A percentile compares a stretch with the other conserved stretches of the same genome.
Conservation (phyloP, 2,888 invertebrate species). For the Bombylius discolor region DNA sequence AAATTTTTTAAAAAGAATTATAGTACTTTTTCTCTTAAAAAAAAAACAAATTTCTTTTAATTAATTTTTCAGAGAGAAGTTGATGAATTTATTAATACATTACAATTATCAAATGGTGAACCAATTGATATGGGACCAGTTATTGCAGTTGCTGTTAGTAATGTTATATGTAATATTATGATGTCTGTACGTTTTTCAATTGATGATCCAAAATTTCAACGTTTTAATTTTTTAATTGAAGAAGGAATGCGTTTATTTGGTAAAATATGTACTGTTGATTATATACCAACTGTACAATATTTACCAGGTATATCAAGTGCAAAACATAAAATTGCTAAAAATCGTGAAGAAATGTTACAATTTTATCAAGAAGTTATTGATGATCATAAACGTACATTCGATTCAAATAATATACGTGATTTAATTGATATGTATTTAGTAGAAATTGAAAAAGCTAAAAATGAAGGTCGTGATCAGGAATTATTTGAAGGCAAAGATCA, state of each 20-base stretch:
- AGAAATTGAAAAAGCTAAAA: constrained; percentile 71
- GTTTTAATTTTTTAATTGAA: constrained; percentile 75
- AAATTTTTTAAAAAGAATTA: not conserved
- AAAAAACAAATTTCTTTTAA: constrained; percentile 8
- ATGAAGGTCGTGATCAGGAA: constrained; percentile 56
- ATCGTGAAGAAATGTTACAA: constrained; percentile 71
- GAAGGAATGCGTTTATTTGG: constrained; percentile 84
- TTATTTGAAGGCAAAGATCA: constrained; percentile 78
- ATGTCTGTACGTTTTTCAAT: constrained; percentile 78
- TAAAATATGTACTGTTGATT: constrained; percentile 68
- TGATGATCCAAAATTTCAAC: constrained; percentile 60
- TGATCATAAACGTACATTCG: constrained; percentile 63
- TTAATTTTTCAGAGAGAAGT: constrained; percentile 51
- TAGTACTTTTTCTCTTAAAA: not conserved
- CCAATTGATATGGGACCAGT: constrained; percentile 62
- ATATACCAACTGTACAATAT: constrained; percentile 63
- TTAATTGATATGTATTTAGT: constrained; percentile 74
- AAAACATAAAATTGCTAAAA: constrained; percentile 48
- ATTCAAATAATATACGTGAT: constrained; percentile 63
- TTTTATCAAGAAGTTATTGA: constrained; percentile 77
- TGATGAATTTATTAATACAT: constrained; percentile 52
- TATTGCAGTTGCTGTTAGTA: constrained; percentile 70
- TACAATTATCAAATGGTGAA: constrained; percentile 50
- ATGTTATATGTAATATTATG: constrained; percentile 80
- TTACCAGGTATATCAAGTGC: constrained; percentile 48